These are phyloP conservation scores for Pangasius djambal DNA, from an alignment of 2,797 vertebrate genomes.

Conservation along the genomic window DNA sequence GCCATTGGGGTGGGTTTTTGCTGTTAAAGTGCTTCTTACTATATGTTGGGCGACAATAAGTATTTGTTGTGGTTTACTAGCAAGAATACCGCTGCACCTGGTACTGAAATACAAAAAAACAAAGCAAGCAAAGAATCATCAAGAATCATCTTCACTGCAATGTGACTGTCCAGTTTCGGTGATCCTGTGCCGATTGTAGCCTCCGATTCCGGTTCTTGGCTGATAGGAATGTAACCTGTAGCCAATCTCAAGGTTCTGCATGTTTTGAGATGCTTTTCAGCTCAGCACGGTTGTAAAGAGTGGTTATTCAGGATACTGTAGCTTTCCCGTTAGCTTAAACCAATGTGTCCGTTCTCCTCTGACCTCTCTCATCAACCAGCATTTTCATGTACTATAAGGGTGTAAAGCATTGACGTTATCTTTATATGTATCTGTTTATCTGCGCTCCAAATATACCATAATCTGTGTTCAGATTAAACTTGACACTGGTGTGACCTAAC, in stretches of 20 bases:
- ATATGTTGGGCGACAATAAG: neutral
- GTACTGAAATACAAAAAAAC: neutral
- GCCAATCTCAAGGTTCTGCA: neutral
- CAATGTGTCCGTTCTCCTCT: neutral
- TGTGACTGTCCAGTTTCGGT: neutral
- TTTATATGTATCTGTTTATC: neutral
- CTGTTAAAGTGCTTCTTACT: neutral
- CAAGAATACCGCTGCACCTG: neutral
- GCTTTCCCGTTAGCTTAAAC: neutral
- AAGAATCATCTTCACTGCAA: neutral
- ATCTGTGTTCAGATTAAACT: neutral
- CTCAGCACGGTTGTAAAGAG: neutral
- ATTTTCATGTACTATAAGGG: neutral
- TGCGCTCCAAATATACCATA: neutral
- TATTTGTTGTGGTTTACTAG: neutral
- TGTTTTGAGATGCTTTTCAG: neutral
- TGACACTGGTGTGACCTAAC: neutral
- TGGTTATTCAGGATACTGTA: neutral
- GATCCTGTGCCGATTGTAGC: neutral
- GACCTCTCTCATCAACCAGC: neutral
- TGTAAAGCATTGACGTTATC: neutral
- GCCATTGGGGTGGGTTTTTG: neutral
- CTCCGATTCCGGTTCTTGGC: neutral
- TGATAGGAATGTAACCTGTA: neutral
- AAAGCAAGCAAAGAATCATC: conserved; percentile 1